Base-by-base conservation (phyloP, 2,888 invertebrate species). In the Trypoxylon attenuatum region DNA sequence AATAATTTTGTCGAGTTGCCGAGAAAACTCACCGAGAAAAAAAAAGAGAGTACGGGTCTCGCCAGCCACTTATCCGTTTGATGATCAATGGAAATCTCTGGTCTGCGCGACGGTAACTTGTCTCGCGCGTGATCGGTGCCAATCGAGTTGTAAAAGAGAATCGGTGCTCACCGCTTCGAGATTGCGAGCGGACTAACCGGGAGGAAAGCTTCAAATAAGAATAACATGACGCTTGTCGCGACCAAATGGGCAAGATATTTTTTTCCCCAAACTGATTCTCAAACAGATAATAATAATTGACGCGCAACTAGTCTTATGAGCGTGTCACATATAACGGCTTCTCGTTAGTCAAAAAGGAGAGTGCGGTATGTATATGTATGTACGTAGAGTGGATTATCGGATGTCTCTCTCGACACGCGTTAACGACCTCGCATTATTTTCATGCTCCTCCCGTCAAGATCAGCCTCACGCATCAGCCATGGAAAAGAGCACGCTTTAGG, bases 321-420 rank as follows among this genome's bases (percentile, higher is more conserved):
- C 5, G 21, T 3, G 53, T 46, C 38, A 57, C 52, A 47, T n/a
- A n/a, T 55, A 63, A 60, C 60, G 47, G 21, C 16, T 19, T 56
- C 27, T 33, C 53, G 59, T 61, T 68, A 72, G 69, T 72, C 61
- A 56, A 55, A 61, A n/a, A 22, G 43, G 18, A 54, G 53, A 13
- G 33, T 33, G 33, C 33, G n/a, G n/a, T n/a, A n/a, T n/a, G n/a
- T n/a, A n/a, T n/a, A 16, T n/a, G 10, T 5, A n/a, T 23, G 22
- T 59, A 58, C 61, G 59, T 55, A 60, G 53, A 42, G 22, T 45
- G 38, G 53, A 65, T 72, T 61, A 72, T 73, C 58, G 23, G 51
- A 51, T 43, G 52, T 56, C 53, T 58, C n/a, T n/a, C 25, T 22
- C 47, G 27, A 43, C 45, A 43, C 22, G 43, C 33, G 29, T 10